These are phyloP conservation scores for Microcebus griseorufus DNA, from an alignment of 2,113 vertebrate genomes.

Conservation along the genomic window DNA sequence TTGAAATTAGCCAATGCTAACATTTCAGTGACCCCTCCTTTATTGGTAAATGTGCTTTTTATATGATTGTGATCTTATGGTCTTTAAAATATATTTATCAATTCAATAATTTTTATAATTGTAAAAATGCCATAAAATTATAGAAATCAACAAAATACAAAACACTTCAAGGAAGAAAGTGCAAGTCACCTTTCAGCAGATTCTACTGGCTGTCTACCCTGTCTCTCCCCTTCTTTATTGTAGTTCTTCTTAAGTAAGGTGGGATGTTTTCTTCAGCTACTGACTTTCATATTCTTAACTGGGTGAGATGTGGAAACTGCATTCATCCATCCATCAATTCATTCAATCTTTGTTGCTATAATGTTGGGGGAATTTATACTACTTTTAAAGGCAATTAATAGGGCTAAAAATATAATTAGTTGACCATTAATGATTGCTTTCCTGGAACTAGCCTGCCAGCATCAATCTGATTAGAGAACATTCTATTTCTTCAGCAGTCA, in stretches of 20 bases:
- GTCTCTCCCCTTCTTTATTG: background rate
- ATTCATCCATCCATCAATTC: background rate
- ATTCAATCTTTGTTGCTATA: background rate
- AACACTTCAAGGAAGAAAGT: background rate
- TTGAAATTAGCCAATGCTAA: background rate
- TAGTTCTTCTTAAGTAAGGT: background rate
- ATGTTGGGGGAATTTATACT: background rate
- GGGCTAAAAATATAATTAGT: background rate
- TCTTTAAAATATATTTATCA: background rate
- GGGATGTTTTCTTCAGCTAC: background rate
- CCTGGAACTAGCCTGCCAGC: background rate
- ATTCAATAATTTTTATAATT: background rate
- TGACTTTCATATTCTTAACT: background rate
- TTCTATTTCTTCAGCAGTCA: background rate
- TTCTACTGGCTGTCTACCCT: background rate
- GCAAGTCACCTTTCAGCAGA: background rate
- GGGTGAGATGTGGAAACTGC: background rate
- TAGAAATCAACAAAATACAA: background rate
- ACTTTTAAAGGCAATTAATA: background rate
- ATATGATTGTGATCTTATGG: background rate
- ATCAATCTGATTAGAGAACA: background rate
- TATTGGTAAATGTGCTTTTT: background rate
- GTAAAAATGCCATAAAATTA: background rate
- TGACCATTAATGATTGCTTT: background rate
- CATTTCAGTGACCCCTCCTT: rapidly evolving